Conservation (phyloP, 2,113 vertebrate genomes). For the Ochotona princeps region DNA sequence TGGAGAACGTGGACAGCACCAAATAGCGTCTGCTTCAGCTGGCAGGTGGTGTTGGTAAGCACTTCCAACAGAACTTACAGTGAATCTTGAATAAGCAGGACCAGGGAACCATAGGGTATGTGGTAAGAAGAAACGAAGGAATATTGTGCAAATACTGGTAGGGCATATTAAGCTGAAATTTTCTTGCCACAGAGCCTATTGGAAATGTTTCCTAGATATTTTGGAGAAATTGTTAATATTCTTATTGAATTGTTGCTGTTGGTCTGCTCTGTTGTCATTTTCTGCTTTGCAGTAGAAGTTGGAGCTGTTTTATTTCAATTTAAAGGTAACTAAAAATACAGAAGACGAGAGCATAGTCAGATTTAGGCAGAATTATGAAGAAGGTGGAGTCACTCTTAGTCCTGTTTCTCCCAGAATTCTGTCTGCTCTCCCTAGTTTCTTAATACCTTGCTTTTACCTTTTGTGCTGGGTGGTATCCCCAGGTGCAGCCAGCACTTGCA, state of each 20-base stretch:
- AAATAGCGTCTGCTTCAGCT: background rate
- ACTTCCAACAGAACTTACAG: conserved; percentile 4
- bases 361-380: conserved; percentile 22
- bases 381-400: background rate
- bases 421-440: background rate
- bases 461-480: background rate
- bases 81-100: background rate
- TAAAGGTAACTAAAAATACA: conserved; percentile 28
- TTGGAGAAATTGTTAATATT: conserved; percentile 1
- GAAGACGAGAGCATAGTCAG: background rate
- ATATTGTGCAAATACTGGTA: background rate
- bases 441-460: background rate
- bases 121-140: background rate
- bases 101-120: background rate
- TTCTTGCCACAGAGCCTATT: background rate
- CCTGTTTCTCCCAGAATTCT: background rate
- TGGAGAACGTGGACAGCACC: background rate
- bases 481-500: conserved; percentile 27
- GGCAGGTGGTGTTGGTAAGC: background rate
- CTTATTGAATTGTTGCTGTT: background rate
- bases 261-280: background rate
- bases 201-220: conserved; percentile 3
- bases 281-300: conserved; percentile 17
- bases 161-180: background rate
- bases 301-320: conserved; percentile 26